Evolutionary conservation across 2,797 vertebrate genomes (phyloP).

Genomic region (Tangara arthus): DNA sequence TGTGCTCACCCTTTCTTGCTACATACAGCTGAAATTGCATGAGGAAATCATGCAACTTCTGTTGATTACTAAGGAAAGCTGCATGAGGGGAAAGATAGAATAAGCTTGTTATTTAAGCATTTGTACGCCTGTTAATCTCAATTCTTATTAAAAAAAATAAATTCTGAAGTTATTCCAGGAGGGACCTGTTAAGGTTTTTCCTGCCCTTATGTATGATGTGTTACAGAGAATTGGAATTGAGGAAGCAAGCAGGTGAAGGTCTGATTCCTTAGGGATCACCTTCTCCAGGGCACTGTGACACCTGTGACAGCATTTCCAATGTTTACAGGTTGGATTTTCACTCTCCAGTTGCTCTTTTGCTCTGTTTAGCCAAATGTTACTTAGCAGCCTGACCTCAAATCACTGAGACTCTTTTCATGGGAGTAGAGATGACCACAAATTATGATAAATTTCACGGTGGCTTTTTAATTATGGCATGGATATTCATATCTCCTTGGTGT

Average conservation of each 20-base stretch:
- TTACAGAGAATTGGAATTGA: neutral
- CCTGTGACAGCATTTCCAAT: neutral
- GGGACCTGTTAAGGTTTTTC: neutral
- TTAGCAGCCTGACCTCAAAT: neutral
- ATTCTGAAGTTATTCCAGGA: neutral
- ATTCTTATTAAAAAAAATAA: neutral
- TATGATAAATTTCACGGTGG: neutral
- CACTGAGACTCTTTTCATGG: neutral
- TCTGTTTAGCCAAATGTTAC: neutral
- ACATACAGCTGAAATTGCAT: neutral
- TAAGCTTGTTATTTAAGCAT: neutral
- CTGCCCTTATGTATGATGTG: neutral
- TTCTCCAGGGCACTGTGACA: neutral
- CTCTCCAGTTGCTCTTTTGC: neutral
- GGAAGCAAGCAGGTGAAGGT: neutral
- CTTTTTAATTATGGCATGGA: neutral
- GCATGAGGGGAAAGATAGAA: neutral
- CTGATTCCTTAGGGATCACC: neutral
- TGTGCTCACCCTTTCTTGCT: neutral
- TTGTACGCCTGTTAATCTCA: neutral
- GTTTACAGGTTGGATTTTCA: neutral
- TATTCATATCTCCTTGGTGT: neutral
- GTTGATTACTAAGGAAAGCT: neutral
- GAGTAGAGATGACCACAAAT: neutral
- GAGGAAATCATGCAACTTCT: rapidly evolving